These are phyloP conservation scores for Melospiza melodia DNA, from an alignment of 2,113 vertebrate genomes.

Conservation along the genomic window DNA sequence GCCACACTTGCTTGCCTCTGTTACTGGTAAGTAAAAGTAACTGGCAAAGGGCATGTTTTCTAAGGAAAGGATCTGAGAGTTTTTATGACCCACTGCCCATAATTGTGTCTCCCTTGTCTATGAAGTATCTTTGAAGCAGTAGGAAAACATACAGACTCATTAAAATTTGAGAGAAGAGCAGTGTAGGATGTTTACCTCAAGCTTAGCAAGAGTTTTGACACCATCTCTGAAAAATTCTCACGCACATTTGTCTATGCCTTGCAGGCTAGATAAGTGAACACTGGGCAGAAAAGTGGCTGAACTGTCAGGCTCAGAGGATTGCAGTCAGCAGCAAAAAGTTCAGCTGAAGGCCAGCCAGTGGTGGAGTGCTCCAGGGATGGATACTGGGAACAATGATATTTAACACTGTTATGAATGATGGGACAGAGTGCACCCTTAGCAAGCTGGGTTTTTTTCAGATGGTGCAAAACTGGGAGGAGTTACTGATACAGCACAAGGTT, in stretches of 20 bases:
- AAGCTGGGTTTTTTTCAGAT: background rate
- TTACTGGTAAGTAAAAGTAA: background rate
- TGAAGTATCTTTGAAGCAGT: background rate
- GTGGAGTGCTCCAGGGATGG: background rate
- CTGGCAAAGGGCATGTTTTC: background rate
- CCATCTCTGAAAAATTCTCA: background rate
- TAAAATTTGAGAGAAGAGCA: background rate
- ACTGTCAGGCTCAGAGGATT: background rate
- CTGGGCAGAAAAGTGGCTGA: background rate
- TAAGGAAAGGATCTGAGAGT: background rate
- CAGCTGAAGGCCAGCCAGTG: background rate
- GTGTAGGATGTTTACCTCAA: background rate
- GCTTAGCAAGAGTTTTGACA: background rate
- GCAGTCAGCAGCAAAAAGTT: background rate
- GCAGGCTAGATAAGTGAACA: background rate
- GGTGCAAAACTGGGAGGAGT: background rate
- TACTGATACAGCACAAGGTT: background rate
- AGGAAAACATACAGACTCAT: background rate
- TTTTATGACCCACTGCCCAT: background rate
- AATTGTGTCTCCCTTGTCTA: background rate
- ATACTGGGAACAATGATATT: background rate
- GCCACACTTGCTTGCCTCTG: background rate
- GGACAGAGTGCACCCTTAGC: background rate
- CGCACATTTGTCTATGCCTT: background rate
- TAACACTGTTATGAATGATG: background rate